A percentile compares a stretch with the other conserved stretches of the same genome.
Conservation (phyloP, 2,113 vertebrate species). For the Mesitornis unicolor region DNA sequence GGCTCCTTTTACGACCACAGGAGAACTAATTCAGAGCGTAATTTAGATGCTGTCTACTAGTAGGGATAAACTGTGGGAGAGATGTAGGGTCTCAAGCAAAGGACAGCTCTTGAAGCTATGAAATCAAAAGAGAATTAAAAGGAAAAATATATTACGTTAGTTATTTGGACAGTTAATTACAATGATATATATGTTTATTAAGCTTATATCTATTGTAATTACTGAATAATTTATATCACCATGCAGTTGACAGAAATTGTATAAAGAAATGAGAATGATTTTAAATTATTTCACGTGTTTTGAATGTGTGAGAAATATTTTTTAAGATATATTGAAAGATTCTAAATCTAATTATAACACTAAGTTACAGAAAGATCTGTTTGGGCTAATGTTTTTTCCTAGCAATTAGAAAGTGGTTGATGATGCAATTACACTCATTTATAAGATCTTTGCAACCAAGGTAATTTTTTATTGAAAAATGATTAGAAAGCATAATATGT, state of each 20-base stretch:
- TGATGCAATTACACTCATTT: background rate
- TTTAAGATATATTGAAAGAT: background rate
- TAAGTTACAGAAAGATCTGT: background rate
- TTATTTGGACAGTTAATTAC: constrained; percentile 37
- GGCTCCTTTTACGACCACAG: background rate
- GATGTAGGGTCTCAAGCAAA: background rate
- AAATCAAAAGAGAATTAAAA: background rate
- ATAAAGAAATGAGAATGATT: background rate
- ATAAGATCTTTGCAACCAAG: background rate
- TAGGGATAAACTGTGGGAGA: background rate
- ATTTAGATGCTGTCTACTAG: background rate
- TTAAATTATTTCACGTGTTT: background rate
- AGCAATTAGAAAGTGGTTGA: constrained; percentile 8
- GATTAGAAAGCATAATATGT: background rate
- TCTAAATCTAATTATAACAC: constrained; percentile 14
- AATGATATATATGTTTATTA: background rate
- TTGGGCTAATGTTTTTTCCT: background rate
- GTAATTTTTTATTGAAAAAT: background rate
- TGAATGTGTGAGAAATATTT: background rate
- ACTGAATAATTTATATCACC: background rate
- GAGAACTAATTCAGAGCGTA: background rate
- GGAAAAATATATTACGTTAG: background rate
- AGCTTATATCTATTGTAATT: constrained; percentile 44
- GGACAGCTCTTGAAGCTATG: background rate
- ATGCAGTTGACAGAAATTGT: background rate